phyloP scores from a whole-genome alignment of 2,113 vertebrate species.

The Dicrurus megarhynchus region DNA sequence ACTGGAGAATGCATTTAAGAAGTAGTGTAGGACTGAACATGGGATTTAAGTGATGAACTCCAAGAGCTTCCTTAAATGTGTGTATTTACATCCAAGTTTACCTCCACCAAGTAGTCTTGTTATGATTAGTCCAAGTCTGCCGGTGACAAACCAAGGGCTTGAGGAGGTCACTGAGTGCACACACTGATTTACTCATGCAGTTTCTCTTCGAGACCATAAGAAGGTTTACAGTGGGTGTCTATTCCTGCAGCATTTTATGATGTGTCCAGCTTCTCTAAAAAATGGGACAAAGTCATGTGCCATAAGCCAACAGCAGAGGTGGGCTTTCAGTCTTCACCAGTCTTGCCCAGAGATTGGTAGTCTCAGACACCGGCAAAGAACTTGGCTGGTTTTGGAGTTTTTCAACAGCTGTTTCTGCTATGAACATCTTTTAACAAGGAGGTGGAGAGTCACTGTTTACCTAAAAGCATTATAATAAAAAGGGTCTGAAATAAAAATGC shows the following conservation, averaged over 20 bases:
- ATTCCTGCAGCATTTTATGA: background rate
- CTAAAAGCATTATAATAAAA: background rate
- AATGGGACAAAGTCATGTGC: background rate
- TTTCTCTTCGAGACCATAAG: background rate
- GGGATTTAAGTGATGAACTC: background rate
- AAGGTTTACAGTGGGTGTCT: background rate
- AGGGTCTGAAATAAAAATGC: background rate
- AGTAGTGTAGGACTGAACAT: background rate
- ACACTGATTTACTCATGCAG: background rate
- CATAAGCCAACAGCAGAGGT: background rate
- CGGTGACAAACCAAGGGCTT: background rate
- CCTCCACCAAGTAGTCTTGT: background rate
- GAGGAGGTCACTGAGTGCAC: background rate
- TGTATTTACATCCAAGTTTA: background rate
- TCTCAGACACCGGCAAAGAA: background rate
- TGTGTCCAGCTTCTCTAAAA: background rate
- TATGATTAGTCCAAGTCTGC: background rate
- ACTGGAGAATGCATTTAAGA: background rate
- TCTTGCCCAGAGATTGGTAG: background rate
- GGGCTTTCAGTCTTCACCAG: background rate
- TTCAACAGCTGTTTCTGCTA: background rate
- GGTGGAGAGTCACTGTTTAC: background rate
- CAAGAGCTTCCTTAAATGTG: background rate
- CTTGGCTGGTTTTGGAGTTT: background rate
- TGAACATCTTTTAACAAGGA: background rate